Base-by-base conservation (phyloP, 2,797 vertebrate species). In the Carcharodon carcharias region DNA sequence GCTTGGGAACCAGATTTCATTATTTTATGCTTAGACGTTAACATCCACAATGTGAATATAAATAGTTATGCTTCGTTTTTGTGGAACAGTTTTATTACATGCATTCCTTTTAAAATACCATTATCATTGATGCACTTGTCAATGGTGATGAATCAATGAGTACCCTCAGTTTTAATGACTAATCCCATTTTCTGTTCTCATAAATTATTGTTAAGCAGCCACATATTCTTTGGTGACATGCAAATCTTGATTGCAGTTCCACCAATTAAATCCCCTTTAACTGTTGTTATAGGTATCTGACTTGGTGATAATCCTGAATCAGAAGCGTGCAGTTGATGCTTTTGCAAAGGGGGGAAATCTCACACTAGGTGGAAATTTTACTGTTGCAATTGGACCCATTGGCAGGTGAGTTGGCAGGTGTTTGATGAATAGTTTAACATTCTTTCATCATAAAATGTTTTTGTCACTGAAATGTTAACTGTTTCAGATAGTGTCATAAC, bases 331-430 rank as follows among this genome's bases (percentile, higher is more conserved):
- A 35, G 98, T 99, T 67, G 99, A 99, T 96, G 99, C 99, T 11
- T 99, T 99, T 97, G 98, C 99, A 0, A 99, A 99, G 97, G 99
- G 99, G 1, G 99, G 99, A 1, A 99, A 99, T 97, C 98, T 99
- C 95, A 99, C 99, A 0, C 98, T 99, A 8, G 99, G 99, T 14
- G 99, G 99, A 96, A 99, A 99, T 97, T 98, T 98, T 96, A 99
- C 99, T 0, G 99, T 99, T 3, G 99, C 99, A 0, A 98, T 99
- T 77, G 99, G 99, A 67, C 99, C 99, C 11, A 65, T 99, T 96
- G 99, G 99, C 96, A 98, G 99, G 99, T 99, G 96, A 97, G 97
- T 96, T n/a, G 77, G 26, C 56, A 21, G 12, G 28, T 77, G 35
- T 71, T 77, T 56, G 54, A 35, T 18, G 45, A 54, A 73, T 56